phyloP scores from a whole-genome alignment of 1,140 invertebrate genomes.

The Papilio glaucus region DNA sequence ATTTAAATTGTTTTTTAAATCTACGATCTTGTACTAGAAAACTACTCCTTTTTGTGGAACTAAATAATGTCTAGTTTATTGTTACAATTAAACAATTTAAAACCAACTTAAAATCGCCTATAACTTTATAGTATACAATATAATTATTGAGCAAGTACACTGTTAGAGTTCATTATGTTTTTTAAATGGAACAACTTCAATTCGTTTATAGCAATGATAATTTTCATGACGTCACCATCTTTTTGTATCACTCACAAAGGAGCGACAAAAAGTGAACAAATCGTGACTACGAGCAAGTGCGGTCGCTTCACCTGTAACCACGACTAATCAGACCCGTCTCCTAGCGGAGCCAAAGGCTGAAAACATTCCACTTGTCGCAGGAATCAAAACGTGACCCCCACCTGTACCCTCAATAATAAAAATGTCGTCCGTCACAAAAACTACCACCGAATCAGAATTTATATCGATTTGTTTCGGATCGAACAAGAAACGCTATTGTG shows the following conservation, averaged over 20 bases:
- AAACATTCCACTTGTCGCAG: conserved; percentile 35
- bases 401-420: conserved; percentile 48
- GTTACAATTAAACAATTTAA: no score
- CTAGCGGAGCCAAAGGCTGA: conserved; percentile 34
- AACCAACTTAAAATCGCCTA: no score
- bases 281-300: conserved; percentile 31
- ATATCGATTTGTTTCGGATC: conserved; percentile 35
- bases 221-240: conserved; percentile 22
- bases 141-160: background rate
- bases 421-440: conserved; percentile 47
- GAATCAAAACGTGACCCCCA: conserved; percentile 60
- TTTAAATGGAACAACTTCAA: conserved; percentile 18
- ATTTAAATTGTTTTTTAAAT: no score
- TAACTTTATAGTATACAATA: no score
- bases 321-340: conserved; percentile 51
- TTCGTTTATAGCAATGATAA: conserved; percentile 1
- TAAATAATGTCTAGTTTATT: no score
- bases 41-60: no score
- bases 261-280: conserved; percentile 11
- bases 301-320: conserved; percentile 64
- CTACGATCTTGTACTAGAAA: no score
- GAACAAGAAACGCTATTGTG: background rate
- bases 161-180: background rate
- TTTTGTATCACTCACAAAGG: conserved; percentile 31
- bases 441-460: conserved; percentile 37